Evolutionary conservation across 2,888 invertebrate species (phyloP), one percentile per base, ranked within the genome.

Genomic region (Noctuana brunneofusca): DNA sequence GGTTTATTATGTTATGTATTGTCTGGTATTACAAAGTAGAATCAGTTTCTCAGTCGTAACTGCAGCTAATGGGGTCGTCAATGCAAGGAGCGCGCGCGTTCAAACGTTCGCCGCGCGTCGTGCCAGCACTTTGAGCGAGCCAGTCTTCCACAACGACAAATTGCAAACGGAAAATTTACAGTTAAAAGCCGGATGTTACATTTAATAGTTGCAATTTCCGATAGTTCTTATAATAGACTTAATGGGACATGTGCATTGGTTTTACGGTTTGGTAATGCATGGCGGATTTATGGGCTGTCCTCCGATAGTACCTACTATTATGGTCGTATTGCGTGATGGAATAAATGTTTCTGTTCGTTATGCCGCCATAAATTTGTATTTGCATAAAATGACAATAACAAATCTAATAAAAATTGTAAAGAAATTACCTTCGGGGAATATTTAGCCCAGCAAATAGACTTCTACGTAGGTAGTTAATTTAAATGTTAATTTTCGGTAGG

Each of bases 111-210:
- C 14, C 49, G 49, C 22, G 6, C 22, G 16, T 11, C 14, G 32
- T n/a, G n/a, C n/a, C 3, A 53, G 12, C 24, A 41, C 43, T 54
- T 54, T n/a, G 72, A 71, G 73, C 73, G 73, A 73, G 72, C 32
- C 53, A 41, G 66, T 74, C 70, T 78, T 72, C 75, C 73, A 72
- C 71, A 75, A 68, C 74, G 77, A 87, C 87, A 89, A 88, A 90
- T 89, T 85, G 84, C 87, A 76, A 84, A 80, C 89, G 89, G 89
- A 90, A 89, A 88, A 86, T 90, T 91, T 89, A 86, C 81, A 87
- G 83, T 89, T 88, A 88, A 90, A 89, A 88, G 84, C 90, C 89
- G 90, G 90, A 91, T 84, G 83, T 75, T 73, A 72, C 69, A 74
- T 76, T 81, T 84, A 88, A 88, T 86, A 85, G 86, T 83, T 75